Evolutionary conservation across 2,113 vertebrate genomes (phyloP).

Genomic region (Corythornis madagascariensis): DNA sequence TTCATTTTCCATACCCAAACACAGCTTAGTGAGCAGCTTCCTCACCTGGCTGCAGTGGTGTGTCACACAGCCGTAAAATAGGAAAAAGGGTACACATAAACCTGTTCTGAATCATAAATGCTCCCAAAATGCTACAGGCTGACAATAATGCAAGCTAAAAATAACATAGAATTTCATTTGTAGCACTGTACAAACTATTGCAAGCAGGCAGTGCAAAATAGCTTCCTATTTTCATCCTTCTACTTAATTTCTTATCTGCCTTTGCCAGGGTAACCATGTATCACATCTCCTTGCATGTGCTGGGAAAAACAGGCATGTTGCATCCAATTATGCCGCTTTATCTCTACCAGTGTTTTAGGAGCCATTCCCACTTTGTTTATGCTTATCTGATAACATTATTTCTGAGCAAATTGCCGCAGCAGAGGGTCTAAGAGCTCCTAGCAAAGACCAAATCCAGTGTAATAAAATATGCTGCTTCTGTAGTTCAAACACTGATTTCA

Average conservation of each 20-base stretch:
- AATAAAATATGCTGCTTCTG: background rate
- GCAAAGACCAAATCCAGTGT: background rate
- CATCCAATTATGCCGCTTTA: background rate
- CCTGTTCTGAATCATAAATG: background rate
- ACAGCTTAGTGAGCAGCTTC: background rate
- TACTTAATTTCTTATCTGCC: background rate
- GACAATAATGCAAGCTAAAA: background rate
- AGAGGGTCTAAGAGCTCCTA: background rate
- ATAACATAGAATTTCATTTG: background rate
- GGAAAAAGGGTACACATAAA: background rate
- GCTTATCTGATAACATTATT: conserved; percentile 24
- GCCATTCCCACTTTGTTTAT: conserved; percentile 7
- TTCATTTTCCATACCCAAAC: background rate
- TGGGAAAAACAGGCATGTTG: background rate
- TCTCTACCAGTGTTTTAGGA: conserved; percentile 2
- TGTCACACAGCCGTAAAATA: background rate
- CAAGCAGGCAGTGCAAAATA: background rate
- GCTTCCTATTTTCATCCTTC: background rate
- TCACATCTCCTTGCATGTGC: background rate
- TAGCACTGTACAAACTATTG: background rate
- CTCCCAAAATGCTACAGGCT: background rate
- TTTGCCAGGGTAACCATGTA: background rate
- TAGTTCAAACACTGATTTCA: background rate
- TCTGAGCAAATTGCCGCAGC: background rate
- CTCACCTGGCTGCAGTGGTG: background rate